These are phyloP conservation scores for Passer montanus DNA, from an alignment of 2,113 vertebrate genomes.

Conservation along the genomic window DNA sequence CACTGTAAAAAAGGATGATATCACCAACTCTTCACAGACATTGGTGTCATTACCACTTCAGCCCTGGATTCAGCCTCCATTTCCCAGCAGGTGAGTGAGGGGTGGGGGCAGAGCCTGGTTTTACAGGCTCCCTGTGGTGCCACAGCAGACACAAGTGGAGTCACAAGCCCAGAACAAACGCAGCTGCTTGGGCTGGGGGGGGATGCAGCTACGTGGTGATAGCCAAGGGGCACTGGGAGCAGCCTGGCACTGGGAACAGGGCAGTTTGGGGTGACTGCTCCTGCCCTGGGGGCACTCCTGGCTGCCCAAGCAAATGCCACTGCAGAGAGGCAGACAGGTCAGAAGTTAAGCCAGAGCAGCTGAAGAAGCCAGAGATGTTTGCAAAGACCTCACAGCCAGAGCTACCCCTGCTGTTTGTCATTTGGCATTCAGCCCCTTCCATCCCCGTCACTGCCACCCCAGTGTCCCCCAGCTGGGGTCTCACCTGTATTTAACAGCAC, in stretches of 20 bases:
- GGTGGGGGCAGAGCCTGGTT: neutral
- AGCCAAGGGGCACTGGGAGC: neutral
- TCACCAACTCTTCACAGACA: neutral
- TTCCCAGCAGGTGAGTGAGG: neutral
- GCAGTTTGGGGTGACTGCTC: neutral
- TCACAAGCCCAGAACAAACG: neutral
- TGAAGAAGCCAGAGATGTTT: neutral
- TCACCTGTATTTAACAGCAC: neutral
- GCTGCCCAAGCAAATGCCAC: neutral
- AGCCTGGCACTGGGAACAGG: neutral
- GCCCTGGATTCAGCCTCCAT: neutral
- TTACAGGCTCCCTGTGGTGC: neutral
- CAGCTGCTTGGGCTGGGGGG: neutral
- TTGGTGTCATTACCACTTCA: neutral
- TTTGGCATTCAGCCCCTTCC: neutral
- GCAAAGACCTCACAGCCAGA: neutral
- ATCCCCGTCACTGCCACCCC: neutral
- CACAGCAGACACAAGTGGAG: neutral
- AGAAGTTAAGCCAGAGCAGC: neutral
- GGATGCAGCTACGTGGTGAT: neutral
- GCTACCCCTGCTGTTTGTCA: too few species aligned
- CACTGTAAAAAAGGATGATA: neutral
- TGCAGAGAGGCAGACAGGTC: rapidly evolving
- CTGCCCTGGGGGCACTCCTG: neutral
- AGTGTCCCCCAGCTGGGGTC: neutral